Base-by-base conservation (phyloP, 2,797 vertebrate genomes). In the Adelosebastes latens region DNA sequence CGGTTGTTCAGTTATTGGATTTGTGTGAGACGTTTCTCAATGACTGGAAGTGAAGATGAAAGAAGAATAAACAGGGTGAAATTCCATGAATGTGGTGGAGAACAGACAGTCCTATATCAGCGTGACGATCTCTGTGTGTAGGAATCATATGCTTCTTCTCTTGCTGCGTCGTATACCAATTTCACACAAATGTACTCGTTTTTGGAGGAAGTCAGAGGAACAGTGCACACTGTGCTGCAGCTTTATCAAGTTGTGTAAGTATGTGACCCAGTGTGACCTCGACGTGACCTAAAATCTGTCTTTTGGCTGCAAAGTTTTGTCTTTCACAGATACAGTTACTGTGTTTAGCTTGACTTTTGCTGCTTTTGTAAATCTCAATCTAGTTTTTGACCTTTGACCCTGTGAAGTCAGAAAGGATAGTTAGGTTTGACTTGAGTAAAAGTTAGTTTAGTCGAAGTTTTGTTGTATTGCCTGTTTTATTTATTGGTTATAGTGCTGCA, bases 1-100 rank as follows among this genome's bases (percentile, higher is more conserved):
- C 55, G 76, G 63, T 90, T 92, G 89, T 92, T 92, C 76, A 71
- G 86, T 94, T 90, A 95, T 92, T 91, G 81, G 83, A 93, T 94
- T 94, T 93, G 87, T 84, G 87, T 62, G 84, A 85, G 85, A 87
- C 80, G 80, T 62, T 81, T 70, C 76, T 63, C 84, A 93, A 91
- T 90, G 87, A 61, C 74, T 86, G 88, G 80, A 92, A 90, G 77
- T 86, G 80, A 84, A 88, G 84, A 90, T 93, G 83, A 94, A 90
- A 93, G 69, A 39, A 72, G 77, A 83, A 83, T 81, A 66, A 89
- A 81, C 32, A 6, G 76, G 71, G 25, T 77, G 77, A 92, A 84
- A 92, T 91, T 80, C 79, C 84, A 65, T 8, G 58, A 86, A 82
- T 86, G 72, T 76, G 31, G 16, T 53, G 1, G 81, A 75, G 89